Base-by-base conservation (phyloP, 2,888 invertebrate species). In the Pinctada fucata region DNA sequence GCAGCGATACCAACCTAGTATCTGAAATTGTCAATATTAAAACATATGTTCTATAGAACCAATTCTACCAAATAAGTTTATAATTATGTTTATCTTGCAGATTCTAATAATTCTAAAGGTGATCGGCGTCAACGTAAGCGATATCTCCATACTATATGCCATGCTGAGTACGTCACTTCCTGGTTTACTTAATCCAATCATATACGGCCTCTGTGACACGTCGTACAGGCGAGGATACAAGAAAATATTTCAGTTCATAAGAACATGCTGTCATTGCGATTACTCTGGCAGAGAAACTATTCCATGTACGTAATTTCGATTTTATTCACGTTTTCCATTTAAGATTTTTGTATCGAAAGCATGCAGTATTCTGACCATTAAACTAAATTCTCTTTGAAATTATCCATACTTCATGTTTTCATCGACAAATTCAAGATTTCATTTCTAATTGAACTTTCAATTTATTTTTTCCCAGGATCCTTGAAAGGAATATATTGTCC, bases 181-280 rank as follows among this genome's bases (percentile, higher is more conserved):
- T 31, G 90, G 90, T 4, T 84, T 90, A 49, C 82, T 90, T 48
- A 90, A 90, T 70, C 90, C 90, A 2, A 74, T 90, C 50, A 82
- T 90, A 31, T 89, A 90, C 79, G 88, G 86, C 31, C 83, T 88
- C 49, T 87, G 87, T 70, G 86, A 88, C 63, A 82, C 83, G 13
- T 79, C 83, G 6, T 90, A 89, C 82, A 79, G 90, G n/a, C 80
- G 81, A 10, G 89, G 90, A 3, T 90, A 90, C 82, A 85, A 82
- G 52, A 77, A 83, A 47, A 66, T 84, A 6, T 76, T 85, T 5
- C 45, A 78, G 52, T 49, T 48, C 45, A 45, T 83, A 8, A 76
- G 70, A 31, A 64, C 65, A 6, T 80, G 75, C 48, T 82, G 79
- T 71, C 78, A 80, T 50, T 84, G 82, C 51, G 75, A 50, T 47